Conservation (phyloP, 2,113 vertebrate genomes). For the Rhabdomys dilectus region DNA sequence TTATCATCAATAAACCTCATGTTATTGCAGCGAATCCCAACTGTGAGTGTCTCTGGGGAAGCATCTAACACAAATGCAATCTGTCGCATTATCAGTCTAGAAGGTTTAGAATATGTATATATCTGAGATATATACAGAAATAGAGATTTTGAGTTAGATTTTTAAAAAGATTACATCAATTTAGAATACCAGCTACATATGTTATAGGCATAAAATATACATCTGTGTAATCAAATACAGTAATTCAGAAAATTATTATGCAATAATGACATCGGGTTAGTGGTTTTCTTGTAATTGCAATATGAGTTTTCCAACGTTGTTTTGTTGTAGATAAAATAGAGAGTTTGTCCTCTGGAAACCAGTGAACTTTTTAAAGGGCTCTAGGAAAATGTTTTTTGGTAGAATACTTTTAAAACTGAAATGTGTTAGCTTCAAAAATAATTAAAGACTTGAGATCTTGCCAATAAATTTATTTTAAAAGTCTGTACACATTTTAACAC, state of each 20-base stretch:
- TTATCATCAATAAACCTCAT: too few relatives aligned
- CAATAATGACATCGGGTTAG: neutral
- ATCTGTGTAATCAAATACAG: neutral
- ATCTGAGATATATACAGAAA: neutral
- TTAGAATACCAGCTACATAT: neutral
- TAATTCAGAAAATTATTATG: neutral
- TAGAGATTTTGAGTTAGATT: neutral
- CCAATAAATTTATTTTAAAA: slow-evolving; percentile 88
- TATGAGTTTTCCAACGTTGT: neutral
- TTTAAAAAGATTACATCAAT: neutral
- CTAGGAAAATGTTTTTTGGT: slow-evolving; percentile 87
- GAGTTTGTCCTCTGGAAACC: slow-evolving; percentile 83
- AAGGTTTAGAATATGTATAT: neutral
- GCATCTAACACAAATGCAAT: neutral
- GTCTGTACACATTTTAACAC: slow-evolving; percentile 91
- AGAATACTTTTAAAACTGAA: slow-evolving; percentile 88
- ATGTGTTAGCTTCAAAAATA: slow-evolving; percentile 86
- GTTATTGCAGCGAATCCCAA: too few relatives aligned
- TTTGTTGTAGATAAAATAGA: slow-evolving; percentile 64
- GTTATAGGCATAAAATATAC: neutral
- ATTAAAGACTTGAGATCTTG: slow-evolving; percentile 86
- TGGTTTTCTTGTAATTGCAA: neutral
- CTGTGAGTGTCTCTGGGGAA: neutral
- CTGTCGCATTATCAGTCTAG: neutral
- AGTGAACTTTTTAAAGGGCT: slow-evolving; percentile 90